Base-by-base conservation (phyloP, 2,113 vertebrate genomes). In the Tupaia tana region DNA sequence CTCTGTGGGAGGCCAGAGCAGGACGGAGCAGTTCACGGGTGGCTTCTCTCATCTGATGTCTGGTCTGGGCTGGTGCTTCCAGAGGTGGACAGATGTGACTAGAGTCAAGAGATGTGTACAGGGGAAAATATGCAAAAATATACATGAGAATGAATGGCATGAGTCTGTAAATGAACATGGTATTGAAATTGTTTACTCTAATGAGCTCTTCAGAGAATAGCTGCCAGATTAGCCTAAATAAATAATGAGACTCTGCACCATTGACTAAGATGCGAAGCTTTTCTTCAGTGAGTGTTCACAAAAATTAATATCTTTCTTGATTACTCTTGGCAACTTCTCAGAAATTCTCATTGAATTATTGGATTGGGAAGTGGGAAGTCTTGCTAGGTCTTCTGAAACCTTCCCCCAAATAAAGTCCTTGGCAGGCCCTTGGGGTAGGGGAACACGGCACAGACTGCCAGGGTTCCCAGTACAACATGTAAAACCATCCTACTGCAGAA, bases 151-250 rank as follows among this genome's bases (percentile, higher is more conserved):
- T 93, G 89, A 91, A 77, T 79, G 70, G 81, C 34, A 71, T 18
- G 25, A 84, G 56, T 78, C 87, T 89, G 71, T 83, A 96, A 94
- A 74, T 92, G 88, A 90, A 78, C 54, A 88, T 43, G 87, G 27
- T 71, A 86, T 81, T 91, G 83, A 85, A 95, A 87, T 93, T 87
- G 96, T 93, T 94, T 84, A 63, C 80, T 90, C 61, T 97, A 97
- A 97, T 92, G 90, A 97, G 96, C 67, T 84, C 96, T 97, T 97
- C 69, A 64, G 94, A 97, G 92, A 90, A 82, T 94, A 94, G 77
- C 81, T 90, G 77, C 73, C 92, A 93, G 59, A 93, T 74, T 87
- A 88, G 77, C 91, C 93, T 97, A 95, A 95, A 96, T 96, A 95
- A 96, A 96, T 96, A 87, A 95, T 92, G 87, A 95, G 90, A 81